Base-by-base conservation (phyloP, 1,140 invertebrate species). In the Laupala kohalensis region DNA sequence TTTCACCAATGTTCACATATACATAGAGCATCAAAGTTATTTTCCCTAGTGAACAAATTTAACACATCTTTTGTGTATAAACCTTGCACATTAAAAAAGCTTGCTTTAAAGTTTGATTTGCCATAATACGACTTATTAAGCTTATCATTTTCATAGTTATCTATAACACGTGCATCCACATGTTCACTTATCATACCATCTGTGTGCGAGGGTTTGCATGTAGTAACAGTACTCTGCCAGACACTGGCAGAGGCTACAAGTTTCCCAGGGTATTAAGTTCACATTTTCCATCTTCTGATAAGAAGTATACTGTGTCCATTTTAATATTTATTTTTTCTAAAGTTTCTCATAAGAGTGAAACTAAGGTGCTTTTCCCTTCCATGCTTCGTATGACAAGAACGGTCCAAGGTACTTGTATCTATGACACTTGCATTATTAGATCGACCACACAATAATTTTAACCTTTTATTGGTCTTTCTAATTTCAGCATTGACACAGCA, bases 401-500 rank as follows among this genome's bases (percentile, higher is more conserved):
- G 71, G 26, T 72, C 37, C 71, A 13, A 67, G 12, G 25, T 63
- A 26, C 68, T 70, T 53, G 67, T 67, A 23, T 72, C 53, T 28
- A 72, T 67, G 19, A 72, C 15, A 23, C 24, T 62, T 5, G 70
- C 72, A 72, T 72, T 72, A 3, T 12, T 53, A 62, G 53, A 64
- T 64, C 25, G 15, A 19, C 64, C 19, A 63, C 37, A 53, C 23
- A 72, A 28, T 25, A n/a, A 25, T 71, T 30, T 4, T 15, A 63
- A 26, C 6, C 23, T 29, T 53, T 65, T 23, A 64, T 70, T 72
- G 19, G 68, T 72, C 4, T 72, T 72, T 25, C n/a, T 70, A 19
- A 72, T 67, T 68, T 72, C 72, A 30, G 71, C 53, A 62, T 72
- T 72, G 9, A 72, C 67, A 69, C n/a, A 25, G 24, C 25, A 67